Evolutionary conservation across 2,888 invertebrate genomes (phyloP).

Genomic region (Drosophila meridionalis): DNA sequence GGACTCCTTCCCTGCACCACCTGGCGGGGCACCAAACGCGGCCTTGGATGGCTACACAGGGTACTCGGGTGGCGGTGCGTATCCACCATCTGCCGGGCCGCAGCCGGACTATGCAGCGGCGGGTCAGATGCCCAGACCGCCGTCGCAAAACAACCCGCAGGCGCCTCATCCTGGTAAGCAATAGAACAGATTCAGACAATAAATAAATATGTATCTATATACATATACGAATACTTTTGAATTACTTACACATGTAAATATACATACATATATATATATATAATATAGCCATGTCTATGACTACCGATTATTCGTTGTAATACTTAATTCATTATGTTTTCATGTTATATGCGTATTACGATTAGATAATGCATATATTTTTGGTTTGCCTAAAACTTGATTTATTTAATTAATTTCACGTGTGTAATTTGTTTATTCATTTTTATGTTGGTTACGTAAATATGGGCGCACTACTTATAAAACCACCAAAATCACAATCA

Average conservation of each 20-base stretch:
- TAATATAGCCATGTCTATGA: conserved; percentile 14
- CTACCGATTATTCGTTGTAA: conserved; percentile 33
- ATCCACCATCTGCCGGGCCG: conserved; percentile 85
- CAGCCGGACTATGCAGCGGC: conserved; percentile 88
- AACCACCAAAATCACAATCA: conserved; percentile 62
- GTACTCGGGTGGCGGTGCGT: conserved; percentile 88
- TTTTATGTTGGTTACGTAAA: conserved; percentile 75
- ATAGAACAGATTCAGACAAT: neutral
- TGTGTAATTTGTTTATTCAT: conserved; percentile 73
- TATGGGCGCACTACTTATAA: conserved; percentile 77
- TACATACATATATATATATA: conserved; percentile 2
- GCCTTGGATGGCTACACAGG: conserved; percentile 93
- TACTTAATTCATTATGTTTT: conserved; percentile 22
- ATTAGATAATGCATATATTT: conserved; percentile 42
- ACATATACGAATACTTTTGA: conserved; percentile 19
- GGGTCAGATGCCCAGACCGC: conserved; percentile 90
- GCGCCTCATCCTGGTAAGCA: conserved; percentile 88
- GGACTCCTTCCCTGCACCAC: conserved; percentile 93
- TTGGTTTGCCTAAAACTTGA: conserved; percentile 32
- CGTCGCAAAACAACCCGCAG: conserved; percentile 88
- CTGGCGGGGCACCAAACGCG: conserved; percentile 88
- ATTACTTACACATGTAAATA: conserved; percentile 18
- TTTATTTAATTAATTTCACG: conserved; percentile 43
- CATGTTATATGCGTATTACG: conserved; percentile 36
- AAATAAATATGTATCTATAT: neutral